These are phyloP conservation scores for Austrofundulus limnaeus DNA, from an alignment of 2,113 vertebrate genomes.

Conservation along the genomic window DNA sequence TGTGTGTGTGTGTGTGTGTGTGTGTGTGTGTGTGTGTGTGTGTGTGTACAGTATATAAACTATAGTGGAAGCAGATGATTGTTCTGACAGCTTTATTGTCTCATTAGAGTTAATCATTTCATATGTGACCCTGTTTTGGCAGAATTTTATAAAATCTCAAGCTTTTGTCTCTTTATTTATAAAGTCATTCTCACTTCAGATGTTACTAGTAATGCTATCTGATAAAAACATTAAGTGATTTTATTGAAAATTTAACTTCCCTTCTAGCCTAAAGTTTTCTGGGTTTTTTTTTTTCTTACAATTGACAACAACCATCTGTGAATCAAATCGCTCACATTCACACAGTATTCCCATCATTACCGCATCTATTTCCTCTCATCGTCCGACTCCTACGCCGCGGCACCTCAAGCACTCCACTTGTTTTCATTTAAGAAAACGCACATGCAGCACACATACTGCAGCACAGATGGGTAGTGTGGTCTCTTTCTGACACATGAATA, in stretches of 20 bases:
- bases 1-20: too few relatives aligned
- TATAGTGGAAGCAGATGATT: too few relatives aligned
- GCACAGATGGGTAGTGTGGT: conserved; percentile 65
- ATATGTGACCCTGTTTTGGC: too few relatives aligned
- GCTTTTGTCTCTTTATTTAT: too few relatives aligned
- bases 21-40: too few relatives aligned
- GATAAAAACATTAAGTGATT: conserved; percentile 23
- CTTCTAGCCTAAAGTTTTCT: conserved; percentile 22
- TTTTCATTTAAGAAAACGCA: conserved; percentile 66
- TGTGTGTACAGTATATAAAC: too few relatives aligned
- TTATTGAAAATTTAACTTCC: conserved; percentile 28
- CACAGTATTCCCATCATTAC: conserved; percentile 4
- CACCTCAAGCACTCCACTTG: conserved; percentile 38
- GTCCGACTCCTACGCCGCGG: conserved; percentile 51
- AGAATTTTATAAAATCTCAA: too few relatives aligned
- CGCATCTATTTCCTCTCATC: conserved; percentile 58
- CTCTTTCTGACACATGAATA: conserved; percentile 61
- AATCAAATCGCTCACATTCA: conserved; percentile 12
- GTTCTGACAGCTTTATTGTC: too few relatives aligned
- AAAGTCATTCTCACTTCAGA: too few relatives aligned
- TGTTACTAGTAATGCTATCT: conserved; percentile 7
- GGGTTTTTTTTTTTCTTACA: conserved; percentile 26
- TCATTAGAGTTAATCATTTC: too few relatives aligned
- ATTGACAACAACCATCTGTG: conserved; percentile 30
- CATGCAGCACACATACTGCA: conserved; percentile 32